Percentiles rank a stretch among this genome's conserved stretches.
These are phyloP conservation scores for Stegophylla sp. DNA, from an alignment of 2,888 invertebrate genomes.

Conservation along the genomic window DNA sequence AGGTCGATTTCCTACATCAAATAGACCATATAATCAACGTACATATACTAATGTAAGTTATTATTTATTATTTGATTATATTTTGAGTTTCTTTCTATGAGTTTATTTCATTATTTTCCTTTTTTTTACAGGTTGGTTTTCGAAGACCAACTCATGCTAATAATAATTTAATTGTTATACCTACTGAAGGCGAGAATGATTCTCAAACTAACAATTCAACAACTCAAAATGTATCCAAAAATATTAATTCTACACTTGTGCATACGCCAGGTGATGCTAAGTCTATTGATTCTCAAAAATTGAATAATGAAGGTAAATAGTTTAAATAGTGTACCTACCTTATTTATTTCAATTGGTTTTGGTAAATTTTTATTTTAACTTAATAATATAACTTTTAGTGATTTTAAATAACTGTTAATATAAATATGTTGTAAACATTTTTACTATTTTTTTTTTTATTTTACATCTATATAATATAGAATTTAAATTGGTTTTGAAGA, in stretches of 20 bases:
- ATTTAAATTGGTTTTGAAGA: too few species aligned
- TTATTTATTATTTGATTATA: neutral
- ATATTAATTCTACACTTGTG: neutral
- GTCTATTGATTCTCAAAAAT: neutral
- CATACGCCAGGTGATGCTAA: neutral
- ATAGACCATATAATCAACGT: conserved; percentile 33
- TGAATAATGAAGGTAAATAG: conserved; percentile 39
- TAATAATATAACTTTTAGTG: too few species aligned
- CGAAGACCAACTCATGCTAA: conserved; percentile 48
- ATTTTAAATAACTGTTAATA: too few species aligned
- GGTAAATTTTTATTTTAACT: neutral
- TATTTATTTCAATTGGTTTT: neutral
- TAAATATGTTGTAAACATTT: too few species aligned
- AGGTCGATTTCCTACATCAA: conserved; percentile 38
- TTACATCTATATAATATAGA: too few species aligned
- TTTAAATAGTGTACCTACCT: neutral
- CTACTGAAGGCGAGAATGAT: conserved; percentile 45
- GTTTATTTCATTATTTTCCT: neutral
- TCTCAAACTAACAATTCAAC: neutral
- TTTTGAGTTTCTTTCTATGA: neutral
- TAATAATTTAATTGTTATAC: conserved; percentile 53
- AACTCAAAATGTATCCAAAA: neutral
- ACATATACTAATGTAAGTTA: conserved; percentile 42
- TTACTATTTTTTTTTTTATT: too few species aligned
- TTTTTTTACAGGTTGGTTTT: conserved; percentile 39